Base-by-base conservation (phyloP, 1,140 invertebrate species). In the Drosophila quadrilineata region DNA sequence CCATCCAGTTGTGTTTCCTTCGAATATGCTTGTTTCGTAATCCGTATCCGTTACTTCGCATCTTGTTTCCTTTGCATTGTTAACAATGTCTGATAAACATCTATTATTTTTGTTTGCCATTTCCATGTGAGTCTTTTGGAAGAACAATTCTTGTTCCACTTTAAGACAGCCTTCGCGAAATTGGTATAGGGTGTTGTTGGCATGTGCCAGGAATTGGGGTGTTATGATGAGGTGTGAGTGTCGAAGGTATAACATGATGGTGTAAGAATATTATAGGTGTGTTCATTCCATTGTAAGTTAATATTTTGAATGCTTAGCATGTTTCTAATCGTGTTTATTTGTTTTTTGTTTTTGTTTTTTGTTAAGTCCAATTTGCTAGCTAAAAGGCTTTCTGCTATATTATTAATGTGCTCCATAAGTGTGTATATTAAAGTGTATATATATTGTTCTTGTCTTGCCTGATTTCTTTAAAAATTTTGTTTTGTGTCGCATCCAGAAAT, bases 101-200 rank as follows among this genome's bases (percentile, higher is more conserved):
- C 2, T 17, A 21, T 17, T 40, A 22, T 40, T 53, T 14, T 53
- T 41, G 2, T 10, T 38, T 28, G 2, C 9, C 24, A 6, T 9
- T 8, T 54, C 50, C 5, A 16, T 17, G 21, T 54, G 36, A 16
- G 3, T 40, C 9, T 3, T 6, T 3, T 54, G 35, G 6, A 33
- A 54, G 50, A 54, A 54, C 22, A 54, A 54, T 35, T 54, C n/a
- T n/a, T n/a, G 35, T 3, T 54, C 36, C 9, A 29, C 36, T 6
- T 54, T 52, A 16, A 36, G 31, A 3, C 50, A 54, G 36, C 21
- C 41, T 41, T 54, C 36, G 14, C 24, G 36, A 19, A 54, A 54
- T 28, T 54, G 16, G 29, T 12, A 19, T 3, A 24, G 6, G 24
- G 14, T 28, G 8, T 53, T 40, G 36, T 54, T 40, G 3, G 22